A percentile compares a stretch with the other conserved stretches of the same genome.
phyloP scores from a whole-genome alignment of 2,888 invertebrate species.

The Tetramorium bicarinatum region DNA sequence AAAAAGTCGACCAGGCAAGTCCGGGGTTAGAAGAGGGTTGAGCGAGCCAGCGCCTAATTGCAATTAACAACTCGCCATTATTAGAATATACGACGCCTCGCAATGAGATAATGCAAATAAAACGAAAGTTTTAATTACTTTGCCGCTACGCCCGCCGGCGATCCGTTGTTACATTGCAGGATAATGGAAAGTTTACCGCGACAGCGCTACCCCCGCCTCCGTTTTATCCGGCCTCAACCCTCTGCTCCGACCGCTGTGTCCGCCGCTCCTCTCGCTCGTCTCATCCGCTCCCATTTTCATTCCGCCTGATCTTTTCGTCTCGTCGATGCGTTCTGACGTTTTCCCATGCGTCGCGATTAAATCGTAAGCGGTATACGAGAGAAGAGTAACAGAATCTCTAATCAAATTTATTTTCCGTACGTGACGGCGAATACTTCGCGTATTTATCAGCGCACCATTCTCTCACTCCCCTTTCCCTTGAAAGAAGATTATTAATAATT shows the following conservation, averaged over 20 bases:
- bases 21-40: constrained; percentile 63
- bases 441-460: constrained; percentile 14
- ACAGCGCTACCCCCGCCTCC: constrained; percentile 74
- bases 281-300: constrained; percentile 30
- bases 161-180: constrained; percentile 83
- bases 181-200: constrained; percentile 85
- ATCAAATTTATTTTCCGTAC: constrained; percentile 29
- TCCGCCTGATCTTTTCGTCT: constrained; percentile 55
- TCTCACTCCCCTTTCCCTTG: background rate
- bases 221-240: constrained; percentile 62
- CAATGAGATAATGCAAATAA: constrained; percentile 86
- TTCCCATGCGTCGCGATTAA: constrained; percentile 49
- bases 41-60: constrained; percentile 84
- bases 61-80: constrained; percentile 86
- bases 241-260: constrained; percentile 60
- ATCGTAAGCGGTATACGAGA: constrained; percentile 32
- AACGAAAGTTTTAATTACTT: constrained; percentile 86
- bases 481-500: constrained; percentile 1
- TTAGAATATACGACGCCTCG: constrained; percentile 86
- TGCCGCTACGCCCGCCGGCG: constrained; percentile 82
- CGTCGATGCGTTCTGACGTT: constrained; percentile 54
- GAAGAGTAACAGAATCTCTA: constrained; percentile 15
- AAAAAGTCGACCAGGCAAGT: constrained; percentile 59
- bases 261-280: constrained; percentile 12
- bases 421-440: background rate